phyloP scores from a whole-genome alignment of 2,113 vertebrate species.

The Micronisus gabar region DNA sequence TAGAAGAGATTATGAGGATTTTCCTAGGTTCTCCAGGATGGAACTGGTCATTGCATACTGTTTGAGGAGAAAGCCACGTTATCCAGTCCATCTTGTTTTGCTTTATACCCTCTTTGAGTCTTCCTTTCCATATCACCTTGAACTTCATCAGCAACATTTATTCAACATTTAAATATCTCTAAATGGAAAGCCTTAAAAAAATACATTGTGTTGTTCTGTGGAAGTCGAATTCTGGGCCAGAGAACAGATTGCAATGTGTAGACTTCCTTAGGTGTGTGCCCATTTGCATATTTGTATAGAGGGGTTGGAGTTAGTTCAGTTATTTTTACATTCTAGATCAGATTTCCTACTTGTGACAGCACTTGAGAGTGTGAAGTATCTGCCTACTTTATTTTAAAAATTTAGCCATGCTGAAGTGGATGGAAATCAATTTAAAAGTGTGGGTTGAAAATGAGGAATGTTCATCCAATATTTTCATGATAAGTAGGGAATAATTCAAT shows the following conservation, averaged over 20 bases:
- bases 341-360: background rate
- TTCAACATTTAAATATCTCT: background rate
- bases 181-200: background rate
- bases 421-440: constrained; percentile 32
- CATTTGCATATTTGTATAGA: background rate
- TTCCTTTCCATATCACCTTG: background rate
- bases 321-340: background rate
- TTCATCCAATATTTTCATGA: constrained; percentile 26
- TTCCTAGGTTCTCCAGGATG: background rate
- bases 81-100: background rate
- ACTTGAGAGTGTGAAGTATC: background rate
- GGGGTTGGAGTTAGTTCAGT: background rate
- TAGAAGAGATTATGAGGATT: background rate
- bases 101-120: background rate
- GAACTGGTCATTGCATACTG: background rate
- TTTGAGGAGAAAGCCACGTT: background rate
- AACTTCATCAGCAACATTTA: background rate
- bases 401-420: background rate
- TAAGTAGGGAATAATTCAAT: constrained; percentile 37
- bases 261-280: background rate
- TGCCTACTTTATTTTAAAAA: constrained; percentile 18
- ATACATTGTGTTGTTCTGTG: background rate
- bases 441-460: constrained; percentile 9
- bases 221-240: background rate
- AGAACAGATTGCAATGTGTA: background rate